Base-by-base conservation (phyloP, 2,888 invertebrate genomes). In the Apomyelois bistriatella region DNA sequence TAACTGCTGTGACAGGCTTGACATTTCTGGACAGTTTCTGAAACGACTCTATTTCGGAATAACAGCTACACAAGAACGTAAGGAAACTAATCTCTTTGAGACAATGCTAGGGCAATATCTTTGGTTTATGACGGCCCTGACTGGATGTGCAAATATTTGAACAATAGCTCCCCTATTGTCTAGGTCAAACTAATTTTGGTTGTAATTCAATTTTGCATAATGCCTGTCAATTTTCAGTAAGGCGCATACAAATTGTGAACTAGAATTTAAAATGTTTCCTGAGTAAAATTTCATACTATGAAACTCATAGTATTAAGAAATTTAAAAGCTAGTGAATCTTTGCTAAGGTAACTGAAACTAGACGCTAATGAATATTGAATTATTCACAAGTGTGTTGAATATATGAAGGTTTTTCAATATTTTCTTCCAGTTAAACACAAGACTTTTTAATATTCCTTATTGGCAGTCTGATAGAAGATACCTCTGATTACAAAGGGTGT, bases 131-230 rank as follows among this genome's bases (percentile, higher is more conserved):
- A 82, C 79, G 65, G 62, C 69, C 63, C 70, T 72, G 72, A 74
- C 78, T 79, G 76, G 74, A 82, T 79, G 77, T 77, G 80, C 83
- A 87, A 87, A 85, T 87, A 87, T 88, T 86, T 83, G 81, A 87
- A 76, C 80, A 79, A 74, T 72, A 70, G 64, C 69, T 67, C 72
- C 79, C 75, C 32, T 32, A 83, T 86, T 88, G 88, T 87, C 81
- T 81, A 84, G 85, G 85, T 85, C 83, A 79, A 87, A 85, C 86
- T 85, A 85, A 87, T 86, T 85, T 79, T 77, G 76, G 71, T 71
- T 72, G 77, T 83, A 82, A 85, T 86, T 83, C 79, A 80, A 85
- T 85, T 85, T 81, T 72, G 69, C 78, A 77, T 80, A 16, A 32
- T 15, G 46, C 32, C n/a, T 28, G 3, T 32, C 16, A 32, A 35